These are phyloP conservation scores for Corapipo altera DNA, from an alignment of 2,113 vertebrate genomes.

Conservation along the genomic window DNA sequence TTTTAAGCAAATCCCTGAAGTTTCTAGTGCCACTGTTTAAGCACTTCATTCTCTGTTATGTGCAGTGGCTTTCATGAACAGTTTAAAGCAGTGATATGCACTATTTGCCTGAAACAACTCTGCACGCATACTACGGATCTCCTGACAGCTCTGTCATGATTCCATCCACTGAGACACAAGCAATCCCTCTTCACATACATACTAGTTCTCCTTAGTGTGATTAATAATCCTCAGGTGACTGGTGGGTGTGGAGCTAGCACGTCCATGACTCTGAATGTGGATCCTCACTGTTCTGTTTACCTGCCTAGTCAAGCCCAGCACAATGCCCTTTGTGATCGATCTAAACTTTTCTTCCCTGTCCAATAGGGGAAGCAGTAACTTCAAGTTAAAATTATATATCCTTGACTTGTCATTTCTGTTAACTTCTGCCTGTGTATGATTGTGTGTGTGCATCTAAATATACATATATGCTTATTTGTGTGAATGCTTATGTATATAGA, in stretches of 20 bases:
- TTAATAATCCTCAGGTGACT: background rate
- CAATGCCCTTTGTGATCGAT: background rate
- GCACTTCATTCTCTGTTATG: background rate
- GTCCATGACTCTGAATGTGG: background rate
- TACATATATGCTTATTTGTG: background rate
- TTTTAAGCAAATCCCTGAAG: slow-evolving; percentile 55
- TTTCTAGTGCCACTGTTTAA: background rate
- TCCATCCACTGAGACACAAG: background rate
- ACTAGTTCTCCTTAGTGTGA: background rate
- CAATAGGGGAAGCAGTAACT: background rate
- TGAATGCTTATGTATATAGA: background rate
- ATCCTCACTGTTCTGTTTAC: background rate
- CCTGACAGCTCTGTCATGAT: background rate
- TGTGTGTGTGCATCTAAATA: background rate
- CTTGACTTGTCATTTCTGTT: background rate
- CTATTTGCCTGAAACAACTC: background rate
- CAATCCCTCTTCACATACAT: background rate
- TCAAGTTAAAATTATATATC: background rate
- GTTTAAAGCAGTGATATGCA: background rate
- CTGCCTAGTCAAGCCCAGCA: background rate
- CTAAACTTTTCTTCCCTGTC: background rate
- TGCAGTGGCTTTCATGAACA: background rate
- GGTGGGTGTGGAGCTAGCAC: background rate
- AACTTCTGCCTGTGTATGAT: background rate
- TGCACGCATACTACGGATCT: background rate